Percentiles rank a stretch among this genome's conserved stretches.
phyloP scores from a whole-genome alignment of 37 sponge, comb jelly and placozoan genomes.

The Agelas oroides region DNA sequence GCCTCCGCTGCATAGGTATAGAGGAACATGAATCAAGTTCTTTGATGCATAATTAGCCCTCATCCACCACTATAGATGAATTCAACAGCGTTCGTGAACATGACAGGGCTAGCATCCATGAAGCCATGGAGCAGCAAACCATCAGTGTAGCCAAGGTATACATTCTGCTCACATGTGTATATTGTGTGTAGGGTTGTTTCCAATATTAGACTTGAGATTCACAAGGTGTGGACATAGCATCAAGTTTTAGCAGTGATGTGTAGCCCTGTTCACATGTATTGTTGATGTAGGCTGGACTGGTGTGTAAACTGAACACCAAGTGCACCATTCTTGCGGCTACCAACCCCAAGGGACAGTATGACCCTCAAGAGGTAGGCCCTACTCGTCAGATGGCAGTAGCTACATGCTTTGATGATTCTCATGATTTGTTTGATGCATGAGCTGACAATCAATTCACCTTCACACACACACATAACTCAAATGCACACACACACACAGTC shows the following conservation, averaged over 20 bases:
- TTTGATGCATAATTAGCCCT: background rate
- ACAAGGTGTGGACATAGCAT: too few relatives aligned
- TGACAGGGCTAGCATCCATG: slow-evolving; percentile 92
- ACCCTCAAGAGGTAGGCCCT: slow-evolving; percentile 65
- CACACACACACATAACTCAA: background rate
- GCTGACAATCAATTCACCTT: background rate
- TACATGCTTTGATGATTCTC: background rate
- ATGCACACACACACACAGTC: slow-evolving; percentile 25
- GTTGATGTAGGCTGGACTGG: slow-evolving; percentile 91
- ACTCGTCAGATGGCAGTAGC: background rate
- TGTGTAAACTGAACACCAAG: slow-evolving; percentile 92
- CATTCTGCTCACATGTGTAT: background rate
- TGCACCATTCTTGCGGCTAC: slow-evolving; percentile 92
- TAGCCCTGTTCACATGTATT: background rate
- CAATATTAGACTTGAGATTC: too few relatives aligned
- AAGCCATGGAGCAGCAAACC: slow-evolving; percentile 99
- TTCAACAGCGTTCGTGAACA: slow-evolving; percentile 87
- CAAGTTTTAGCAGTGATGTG: background rate
- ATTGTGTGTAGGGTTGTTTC: background rate
- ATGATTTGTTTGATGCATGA: background rate
- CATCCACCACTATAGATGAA: slow-evolving; percentile 57
- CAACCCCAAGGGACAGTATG: slow-evolving; percentile 92
- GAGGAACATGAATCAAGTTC: background rate
- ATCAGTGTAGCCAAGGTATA: slow-evolving; percentile 95
- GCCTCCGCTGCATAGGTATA: slow-evolving; percentile 84